Evolutionary conservation across 2,888 invertebrate species (phyloP), one percentile per base, ranked within the genome.

Genomic region (Augiades crinisus): DNA sequence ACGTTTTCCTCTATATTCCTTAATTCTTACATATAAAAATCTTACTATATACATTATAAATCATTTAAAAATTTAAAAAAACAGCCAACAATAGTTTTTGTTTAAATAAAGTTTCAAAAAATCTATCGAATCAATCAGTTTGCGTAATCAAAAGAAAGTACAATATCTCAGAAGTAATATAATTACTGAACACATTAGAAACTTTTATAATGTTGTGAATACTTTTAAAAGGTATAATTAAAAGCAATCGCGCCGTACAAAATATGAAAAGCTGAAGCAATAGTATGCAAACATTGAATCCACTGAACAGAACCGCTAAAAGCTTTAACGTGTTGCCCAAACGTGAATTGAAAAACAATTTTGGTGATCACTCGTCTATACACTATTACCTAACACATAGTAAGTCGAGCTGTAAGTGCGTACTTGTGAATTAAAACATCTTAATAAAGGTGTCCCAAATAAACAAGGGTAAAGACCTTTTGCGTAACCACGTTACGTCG

Each of bases 381-480:
- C 37, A 53, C 37, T 41, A 60, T 81, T 83, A 68, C 81, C 59
- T 72, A 83, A 84, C 65, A 62, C 54, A 59, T 60, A 61, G 61
- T 63, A 34, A 31, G 19, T 37, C 34, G 49, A 60, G 68, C 72
- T 78, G 77, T 80, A 24, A 47, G 83, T 69, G 83, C 81, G 81
- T 75, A 71, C 68, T 73, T 61, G 65, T 72, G 77, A 85, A 86
- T 84, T 78, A 81, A 84, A 80, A 81, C 80, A 84, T 80, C 78
- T 76, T 75, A 73, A 72, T 76, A 78, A 67, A 70, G 64, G 63
- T 77, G 88, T 87, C 84, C 87, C 79, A 85, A 84, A 88, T 83
- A 87, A 84, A 80, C 81, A 87, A 74, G 86, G 83, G 87, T 81
- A 85, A 89, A 86, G 81, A 86, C 78, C 87, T 85, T 87, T 88